Base-by-base conservation (phyloP, 2,113 vertebrate genomes). In the Dromas ardeola region DNA sequence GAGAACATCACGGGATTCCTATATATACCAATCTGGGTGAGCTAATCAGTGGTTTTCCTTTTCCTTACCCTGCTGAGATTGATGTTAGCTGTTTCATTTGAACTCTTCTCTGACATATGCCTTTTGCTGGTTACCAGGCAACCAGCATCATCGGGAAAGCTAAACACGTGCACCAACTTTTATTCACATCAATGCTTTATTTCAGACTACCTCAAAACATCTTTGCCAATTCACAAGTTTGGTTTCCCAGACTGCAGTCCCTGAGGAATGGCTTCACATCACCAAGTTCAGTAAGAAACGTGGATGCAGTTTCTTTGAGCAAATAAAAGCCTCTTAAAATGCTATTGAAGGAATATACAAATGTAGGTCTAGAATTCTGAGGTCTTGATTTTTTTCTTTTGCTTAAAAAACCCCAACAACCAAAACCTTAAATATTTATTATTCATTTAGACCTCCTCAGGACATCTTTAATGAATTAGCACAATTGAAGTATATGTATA, bases 101-200 rank as follows among this genome's bases (percentile, higher is more conserved):
- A 95, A 89, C 93, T 95, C 26, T 45, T 66, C 77, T 88, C 45
- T 82, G 71, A 87, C 91, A 94, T 86, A 94, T 86, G 86, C 73
- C 81, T 95, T 81, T 91, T 63, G 22, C n/a, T 92, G 25, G 94
- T 94, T 96, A 76, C 94, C 66, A 91, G 32, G 90, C 92, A 93
- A 94, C 92, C 63, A 58, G 47, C 63, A 92, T 95, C 34, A 82
- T 30, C 1, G 0, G 81, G 81, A 66, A 88, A 91, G 55, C 43
- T 67, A 86, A 65, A 84, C 61, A 80, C 81, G 58, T 80, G 34
- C 69, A 74, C 42, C 45, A 56, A 61, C 30, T 56, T 20, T 90
- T 94, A 74, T 72, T 67, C 61, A 86, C 19, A 94, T 56, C 77
- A 69, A 26, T 16, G 72, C 23, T 79, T 90, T 94, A 80, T 90